Evolutionary conservation across 1,140 invertebrate genomes (phyloP), one percentile per base, ranked within the genome.

Genomic region (Matsumurasca onukii): DNA sequence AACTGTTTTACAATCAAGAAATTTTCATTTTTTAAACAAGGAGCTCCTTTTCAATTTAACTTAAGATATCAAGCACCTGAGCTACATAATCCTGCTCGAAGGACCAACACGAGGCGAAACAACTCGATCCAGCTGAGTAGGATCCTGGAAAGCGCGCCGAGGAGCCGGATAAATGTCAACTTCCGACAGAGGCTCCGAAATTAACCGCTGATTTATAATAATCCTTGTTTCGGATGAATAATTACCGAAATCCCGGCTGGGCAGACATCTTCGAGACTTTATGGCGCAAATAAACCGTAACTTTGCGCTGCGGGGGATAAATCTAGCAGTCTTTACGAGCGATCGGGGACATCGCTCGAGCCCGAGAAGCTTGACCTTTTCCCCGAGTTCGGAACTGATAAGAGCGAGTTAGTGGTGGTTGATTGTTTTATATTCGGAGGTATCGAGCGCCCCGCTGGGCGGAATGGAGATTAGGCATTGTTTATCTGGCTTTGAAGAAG

Each of bases 201-300:
- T 59, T 59, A 59, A 27, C 55, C 13, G 55, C 25, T 59, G 55
- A 59, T 59, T 59, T 59, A 59, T 59, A 59, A 59, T 59, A 22
- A 59, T 59, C 55, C 55, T 59, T 59, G 55, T 59, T 59, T 59
- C 55, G 55, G 22, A 59, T 59, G 55, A 59, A 59, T 59, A 59
- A 59, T 59, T 59, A 59, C 30, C 55, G 9, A 24, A 59, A 59
- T 59, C 55, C 55, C 24, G 55, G 25, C 24, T 2, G 55, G 30
- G 24, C 22, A 13, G 3, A 9, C 5, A 13, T 12, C 25, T 22
- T 25, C n/a, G 24, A 27, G 22, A 27, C 55, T 59, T 59, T 59
- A 59, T 29, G 55, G 55, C 15, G 24, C 55, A 59, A 59, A 59
- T 59, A 59, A 59, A 59, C 55, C 55, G 22, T 29, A 59, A 5